Evolutionary conservation across 2,113 vertebrate genomes (phyloP).

Genomic region (Limanda limanda): DNA sequence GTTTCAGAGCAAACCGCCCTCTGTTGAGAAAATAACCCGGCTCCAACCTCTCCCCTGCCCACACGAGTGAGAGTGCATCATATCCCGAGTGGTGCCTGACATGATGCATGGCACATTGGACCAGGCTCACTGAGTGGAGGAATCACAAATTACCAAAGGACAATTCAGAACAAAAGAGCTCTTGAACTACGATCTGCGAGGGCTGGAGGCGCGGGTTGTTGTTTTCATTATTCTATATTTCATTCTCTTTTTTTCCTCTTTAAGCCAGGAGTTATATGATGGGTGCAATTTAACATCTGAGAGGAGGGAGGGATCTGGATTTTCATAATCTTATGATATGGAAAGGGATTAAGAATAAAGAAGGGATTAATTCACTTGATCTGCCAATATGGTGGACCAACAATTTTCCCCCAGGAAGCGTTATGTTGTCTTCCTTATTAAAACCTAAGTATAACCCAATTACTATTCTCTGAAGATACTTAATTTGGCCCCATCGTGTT

Average conservation of each 20-base stretch:
- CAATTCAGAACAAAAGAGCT: constrained; percentile 78
- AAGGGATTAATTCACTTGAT: constrained; percentile 89
- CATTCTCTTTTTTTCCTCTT: constrained; percentile 67
- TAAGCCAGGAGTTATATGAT: constrained; percentile 81
- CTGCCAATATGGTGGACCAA: constrained; percentile 85
- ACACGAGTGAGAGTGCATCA: constrained; percentile 64
- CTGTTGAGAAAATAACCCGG: constrained; percentile 69
- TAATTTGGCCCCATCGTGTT: constrained; percentile 59
- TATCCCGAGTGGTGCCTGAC: constrained; percentile 61
- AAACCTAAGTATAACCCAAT: constrained; percentile 71
- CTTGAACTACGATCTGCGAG: constrained; percentile 62
- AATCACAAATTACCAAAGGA: constrained; percentile 76
- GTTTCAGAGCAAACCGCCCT: constrained; percentile 7
- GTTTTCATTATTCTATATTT: constrained; percentile 27
- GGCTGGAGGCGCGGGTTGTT: constrained; percentile 52
- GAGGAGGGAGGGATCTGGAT: constrained; percentile 83
- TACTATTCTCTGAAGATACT: constrained; percentile 62
- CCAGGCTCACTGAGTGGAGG: constrained; percentile 42
- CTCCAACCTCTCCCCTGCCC: constrained; percentile 49
- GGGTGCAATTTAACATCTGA: constrained; percentile 85
- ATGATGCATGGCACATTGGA: constrained; percentile 70
- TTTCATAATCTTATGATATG: constrained; percentile 87
- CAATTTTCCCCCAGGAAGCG: constrained; percentile 81
- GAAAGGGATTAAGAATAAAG: constrained; percentile 85
- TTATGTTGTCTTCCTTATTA: constrained; percentile 69